Conservation (phyloP, 2,113 vertebrate species). For the Pollachius pollachius region DNA sequence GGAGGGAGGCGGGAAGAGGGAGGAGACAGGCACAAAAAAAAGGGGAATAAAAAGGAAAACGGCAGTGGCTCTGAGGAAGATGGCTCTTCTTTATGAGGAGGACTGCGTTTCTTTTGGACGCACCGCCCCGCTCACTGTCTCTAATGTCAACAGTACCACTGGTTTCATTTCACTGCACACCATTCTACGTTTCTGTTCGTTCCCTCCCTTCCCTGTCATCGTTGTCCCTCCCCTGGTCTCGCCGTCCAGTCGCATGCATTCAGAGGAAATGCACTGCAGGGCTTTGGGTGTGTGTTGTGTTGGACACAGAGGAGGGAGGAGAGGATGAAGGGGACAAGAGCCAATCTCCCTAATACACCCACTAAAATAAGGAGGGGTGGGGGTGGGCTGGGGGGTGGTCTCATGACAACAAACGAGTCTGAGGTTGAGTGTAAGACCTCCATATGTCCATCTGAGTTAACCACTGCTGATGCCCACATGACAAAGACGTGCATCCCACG, state of each 20-base stretch:
- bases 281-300: neutral
- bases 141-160: too few species aligned
- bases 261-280: neutral
- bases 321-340: slow-evolving; percentile 11
- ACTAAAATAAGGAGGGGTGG: slow-evolving; percentile 4
- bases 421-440: slow-evolving; percentile 5
- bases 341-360: slow-evolving; percentile 18
- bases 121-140: neutral
- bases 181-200: too few species aligned
- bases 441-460: neutral
- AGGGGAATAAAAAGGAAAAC: slow-evolving; percentile 1
- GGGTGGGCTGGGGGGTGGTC: neutral
- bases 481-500: neutral
- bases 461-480: neutral
- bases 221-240: neutral
- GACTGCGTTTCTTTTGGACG: neutral
- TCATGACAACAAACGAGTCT: slow-evolving; percentile 4
- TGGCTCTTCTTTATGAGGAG: neutral
- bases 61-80: neutral
- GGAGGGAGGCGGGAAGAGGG: slow-evolving; percentile 18
- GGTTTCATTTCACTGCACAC: too few species aligned
- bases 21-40: neutral
- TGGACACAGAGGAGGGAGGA: neutral
- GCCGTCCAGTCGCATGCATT: neutral
- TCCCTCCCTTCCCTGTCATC: neutral